Base-by-base conservation (phyloP, 1,140 invertebrate genomes). In the Dendrolimus kikuchii region DNA sequence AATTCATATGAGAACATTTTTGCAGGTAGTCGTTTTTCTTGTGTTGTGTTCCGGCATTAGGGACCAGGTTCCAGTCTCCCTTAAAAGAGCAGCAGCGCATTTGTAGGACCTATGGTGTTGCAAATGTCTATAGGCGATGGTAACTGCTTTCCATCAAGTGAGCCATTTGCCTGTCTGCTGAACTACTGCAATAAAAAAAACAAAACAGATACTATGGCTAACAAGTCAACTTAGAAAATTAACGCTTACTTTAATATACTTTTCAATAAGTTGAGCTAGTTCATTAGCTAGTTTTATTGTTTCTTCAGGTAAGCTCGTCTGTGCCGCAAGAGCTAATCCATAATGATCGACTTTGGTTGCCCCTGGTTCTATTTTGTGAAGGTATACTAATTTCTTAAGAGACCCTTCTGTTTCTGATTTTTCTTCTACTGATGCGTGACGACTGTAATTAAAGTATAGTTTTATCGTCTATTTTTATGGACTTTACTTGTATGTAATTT, bases 271-370 rank as follows among this genome's bases (percentile, higher is more conserved):
- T 59, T 78, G 71, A 8, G 76, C 74, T 0, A 88, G 59, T 59
- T 88, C 86, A 55, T 60, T 67, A 10, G 87, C 87, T 38, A 88
- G 61, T 52, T 79, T 73, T 4, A 87, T 66, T 9, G 75, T 81
- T 38, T 72, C 69, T 65, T 73, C 60, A 0, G 87, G 84, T 40
- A 88, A 65, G 67, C 87, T 82, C 2, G 87, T 88, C 64, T 76
- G 85, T 44, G 73, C 71, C 23, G 87, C 87, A 46, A 88, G 59
- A 8, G 75, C 61, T 44, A 88, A 54, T 3, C 86, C 87, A 49
- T 88, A 88, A 42, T 79, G 59, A 38, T 87, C 69, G 7, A 88
- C 71, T 40, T 68, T 72, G 1, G 77, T 85, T 0, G 80, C 53
- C 7, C 86, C 87, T 5, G 53, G 48, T 51, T 78, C 71, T 40